Evolutionary conservation across 2,113 vertebrate genomes (phyloP).

Genomic region (Psettodes erumei): DNA sequence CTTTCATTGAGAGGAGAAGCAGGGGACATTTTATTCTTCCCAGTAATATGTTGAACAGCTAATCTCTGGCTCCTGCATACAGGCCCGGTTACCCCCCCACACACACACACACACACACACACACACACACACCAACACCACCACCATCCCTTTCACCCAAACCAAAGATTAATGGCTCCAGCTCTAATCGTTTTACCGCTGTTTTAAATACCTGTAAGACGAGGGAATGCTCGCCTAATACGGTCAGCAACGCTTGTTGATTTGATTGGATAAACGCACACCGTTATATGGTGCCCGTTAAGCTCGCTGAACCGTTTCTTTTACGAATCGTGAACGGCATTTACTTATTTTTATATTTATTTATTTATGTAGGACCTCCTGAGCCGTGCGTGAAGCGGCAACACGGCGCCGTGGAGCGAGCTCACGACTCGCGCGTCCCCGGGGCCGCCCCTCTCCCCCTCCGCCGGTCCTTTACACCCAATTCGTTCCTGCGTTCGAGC

Average conservation of each 20-base stretch:
- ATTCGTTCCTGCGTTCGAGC: too few species aligned
- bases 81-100: constrained; percentile 2
- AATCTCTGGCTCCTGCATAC: not conserved
- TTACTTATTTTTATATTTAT: not conserved
- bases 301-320: constrained; percentile 7
- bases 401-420: constrained; percentile 43
- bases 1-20: not conserved
- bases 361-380: too few species aligned
- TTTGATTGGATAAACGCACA: constrained; percentile 40
- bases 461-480: too few species aligned
- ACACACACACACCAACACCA: too few species aligned
- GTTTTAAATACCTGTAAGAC: constrained; percentile 45
- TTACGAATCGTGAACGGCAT: not conserved
- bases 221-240: constrained; percentile 1
- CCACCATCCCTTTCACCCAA: constrained; percentile 28
- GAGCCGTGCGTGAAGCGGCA: too few species aligned
- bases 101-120: too few species aligned
- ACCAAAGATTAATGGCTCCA: constrained; percentile 26
- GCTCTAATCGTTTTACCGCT: constrained; percentile 47
- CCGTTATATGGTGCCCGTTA: constrained; percentile 1
- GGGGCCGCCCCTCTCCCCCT: constrained; percentile 41
- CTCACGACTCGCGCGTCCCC: constrained; percentile 76
- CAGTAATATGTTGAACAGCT: constrained; percentile 10
- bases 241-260: constrained; percentile 5
- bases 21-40: constrained; percentile 35